Evolutionary conservation across 92 coral and sea anemone species (phyloP).

Genomic region (Meandrina meandrites): DNA sequence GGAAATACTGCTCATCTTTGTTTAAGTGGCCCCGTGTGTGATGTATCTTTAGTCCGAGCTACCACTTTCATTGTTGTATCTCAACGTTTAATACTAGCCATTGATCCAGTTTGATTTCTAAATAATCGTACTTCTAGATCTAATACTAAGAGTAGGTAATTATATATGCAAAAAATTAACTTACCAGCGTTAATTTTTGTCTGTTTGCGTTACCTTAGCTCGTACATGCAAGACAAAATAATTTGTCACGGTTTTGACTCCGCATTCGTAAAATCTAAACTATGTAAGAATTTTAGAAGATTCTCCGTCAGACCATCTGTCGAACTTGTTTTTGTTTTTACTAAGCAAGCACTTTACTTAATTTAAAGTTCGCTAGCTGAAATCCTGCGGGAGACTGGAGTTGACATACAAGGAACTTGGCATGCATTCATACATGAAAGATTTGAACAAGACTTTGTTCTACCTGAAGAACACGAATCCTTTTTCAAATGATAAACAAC

Average conservation of each 20-base stretch:
- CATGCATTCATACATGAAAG: neutral
- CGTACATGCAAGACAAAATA: neutral
- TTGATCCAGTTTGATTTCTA: neutral
- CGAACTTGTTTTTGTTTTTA: neutral
- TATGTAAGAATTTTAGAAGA: neutral
- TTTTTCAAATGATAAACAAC: neutral
- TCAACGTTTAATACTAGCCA: neutral
- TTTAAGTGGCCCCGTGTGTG: neutral
- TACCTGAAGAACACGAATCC: neutral
- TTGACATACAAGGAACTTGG: neutral
- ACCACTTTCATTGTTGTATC: neutral
- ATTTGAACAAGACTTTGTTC: neutral
- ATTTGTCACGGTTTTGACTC: neutral
- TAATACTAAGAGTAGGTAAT: neutral
- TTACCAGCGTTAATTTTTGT: neutral
- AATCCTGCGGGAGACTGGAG: neutral
- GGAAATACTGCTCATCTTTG: neutral
- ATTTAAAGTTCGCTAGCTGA: neutral
- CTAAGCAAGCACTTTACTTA: no score
- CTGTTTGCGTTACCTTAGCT: no score
- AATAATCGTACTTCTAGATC: neutral
- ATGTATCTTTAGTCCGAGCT: neutral
- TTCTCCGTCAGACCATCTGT: neutral
- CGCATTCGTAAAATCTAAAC: slow-evolving; percentile 7
- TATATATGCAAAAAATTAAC: neutral